These are phyloP conservation scores for Pempheris klunzingeri DNA, from an alignment of 2,797 vertebrate species.

Conservation along the genomic window DNA sequence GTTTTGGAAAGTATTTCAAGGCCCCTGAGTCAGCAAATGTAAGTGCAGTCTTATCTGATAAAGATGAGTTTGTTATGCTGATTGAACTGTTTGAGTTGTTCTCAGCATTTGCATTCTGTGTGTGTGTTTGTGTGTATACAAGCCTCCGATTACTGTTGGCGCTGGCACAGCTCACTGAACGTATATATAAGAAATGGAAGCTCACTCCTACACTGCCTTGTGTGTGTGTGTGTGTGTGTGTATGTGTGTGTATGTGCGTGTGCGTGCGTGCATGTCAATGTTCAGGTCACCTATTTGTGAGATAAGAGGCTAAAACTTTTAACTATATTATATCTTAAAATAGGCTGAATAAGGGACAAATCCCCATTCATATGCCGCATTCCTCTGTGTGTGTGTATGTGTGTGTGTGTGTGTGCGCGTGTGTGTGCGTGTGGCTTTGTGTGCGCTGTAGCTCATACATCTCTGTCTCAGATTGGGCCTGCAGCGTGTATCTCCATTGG, in stretches of 20 bases:
- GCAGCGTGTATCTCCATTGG: slow-evolving; percentile 67
- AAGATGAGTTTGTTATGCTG: slow-evolving; percentile 13
- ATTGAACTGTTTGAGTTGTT: slow-evolving; percentile 32
- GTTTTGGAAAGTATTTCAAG: slow-evolving; percentile 1
- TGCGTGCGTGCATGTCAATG: slow-evolving; percentile 3
- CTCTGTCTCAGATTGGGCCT: slow-evolving; percentile 69
- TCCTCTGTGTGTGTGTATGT: slow-evolving; percentile 32
- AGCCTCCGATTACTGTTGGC: slow-evolving; percentile 3
- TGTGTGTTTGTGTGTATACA: not conserved
- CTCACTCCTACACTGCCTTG: not conserved
- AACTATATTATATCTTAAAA: slow-evolving; percentile 27
- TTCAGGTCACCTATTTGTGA: slow-evolving; percentile 27
- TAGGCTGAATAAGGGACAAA: slow-evolving; percentile 23
- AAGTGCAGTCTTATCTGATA: slow-evolving; percentile 1
- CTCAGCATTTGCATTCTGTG: not conserved
- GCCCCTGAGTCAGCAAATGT: slow-evolving; percentile 30
- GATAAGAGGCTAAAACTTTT: slow-evolving; percentile 25
- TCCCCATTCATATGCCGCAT: slow-evolving; percentile 44
- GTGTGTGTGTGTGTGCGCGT: slow-evolving; percentile 15
- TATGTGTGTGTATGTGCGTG: not conserved
- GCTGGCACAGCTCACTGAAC: slow-evolving; percentile 7
- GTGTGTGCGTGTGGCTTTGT: slow-evolving; percentile 20
- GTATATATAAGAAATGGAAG: slow-evolving; percentile 22
- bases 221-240: not conserved
- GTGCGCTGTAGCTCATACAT: slow-evolving; percentile 63